These are phyloP conservation scores for Pygocentrus nattereri DNA, from an alignment of 2,797 vertebrate species.

Conservation along the genomic window DNA sequence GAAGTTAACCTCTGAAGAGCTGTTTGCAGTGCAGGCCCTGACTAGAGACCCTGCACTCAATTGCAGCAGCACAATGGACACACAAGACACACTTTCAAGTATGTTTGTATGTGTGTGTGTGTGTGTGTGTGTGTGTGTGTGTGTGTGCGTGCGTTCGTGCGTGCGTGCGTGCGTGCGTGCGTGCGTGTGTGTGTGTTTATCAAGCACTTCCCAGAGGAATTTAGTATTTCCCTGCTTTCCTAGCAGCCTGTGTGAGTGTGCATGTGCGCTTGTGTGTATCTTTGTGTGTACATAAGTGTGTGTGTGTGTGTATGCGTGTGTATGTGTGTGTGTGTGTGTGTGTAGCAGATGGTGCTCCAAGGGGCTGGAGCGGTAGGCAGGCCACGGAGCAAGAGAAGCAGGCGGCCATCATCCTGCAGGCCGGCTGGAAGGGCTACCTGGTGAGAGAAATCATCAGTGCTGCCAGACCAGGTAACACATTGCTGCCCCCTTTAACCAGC, in stretches of 20 bases:
- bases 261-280: not conserved
- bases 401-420: constrained; percentile 82
- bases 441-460: constrained; percentile 48
- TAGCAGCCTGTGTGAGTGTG: not conserved
- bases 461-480: constrained; percentile 49
- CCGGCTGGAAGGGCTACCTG: constrained; percentile 64
- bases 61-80: constrained; percentile 28
- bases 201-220: not conserved
- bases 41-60: constrained; percentile 65
- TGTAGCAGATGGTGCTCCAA: constrained; percentile 41
- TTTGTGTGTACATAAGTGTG: constrained; percentile 23
- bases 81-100: constrained; percentile 21
- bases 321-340: not conserved
- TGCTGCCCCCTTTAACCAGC: not conserved
- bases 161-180: constrained; percentile 9
- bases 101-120: constrained; percentile 11
- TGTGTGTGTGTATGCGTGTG: constrained; percentile 8
- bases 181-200: constrained; percentile 4
- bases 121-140: constrained; percentile 6
- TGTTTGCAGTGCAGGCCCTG: constrained; percentile 74
- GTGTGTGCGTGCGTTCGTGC: constrained; percentile 1
- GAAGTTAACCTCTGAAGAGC: constrained; percentile 71
- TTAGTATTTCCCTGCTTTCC: not conserved
- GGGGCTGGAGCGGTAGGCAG: constrained; percentile 50
- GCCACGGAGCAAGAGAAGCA: constrained; percentile 75